Percentiles rank a stretch among this genome's conserved stretches.
These are phyloP conservation scores for Episyrphus balteatus DNA, from an alignment of 1,140 invertebrate species.

Conservation along the genomic window DNA sequence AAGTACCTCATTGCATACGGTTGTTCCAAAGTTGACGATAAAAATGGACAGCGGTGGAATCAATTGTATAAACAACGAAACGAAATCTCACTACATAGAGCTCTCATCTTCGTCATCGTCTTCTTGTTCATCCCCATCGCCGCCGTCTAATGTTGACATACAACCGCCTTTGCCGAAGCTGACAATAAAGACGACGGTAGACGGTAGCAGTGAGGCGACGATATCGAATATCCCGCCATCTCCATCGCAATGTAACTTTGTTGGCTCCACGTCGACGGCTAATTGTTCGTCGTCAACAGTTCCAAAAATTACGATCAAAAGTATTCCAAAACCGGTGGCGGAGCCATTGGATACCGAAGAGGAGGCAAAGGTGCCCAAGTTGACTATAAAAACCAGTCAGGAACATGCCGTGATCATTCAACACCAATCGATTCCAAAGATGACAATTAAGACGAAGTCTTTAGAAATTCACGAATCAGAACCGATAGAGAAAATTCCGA, in stretches of 20 bases:
- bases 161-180: conserved; percentile 16
- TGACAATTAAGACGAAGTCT: conserved; percentile 24
- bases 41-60: conserved; percentile 17
- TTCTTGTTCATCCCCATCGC: neutral
- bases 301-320: conserved; percentile 12
- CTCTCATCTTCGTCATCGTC: neutral
- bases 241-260: conserved; percentile 7
- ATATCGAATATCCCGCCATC: conserved; percentile 25
- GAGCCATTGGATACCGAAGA: neutral
- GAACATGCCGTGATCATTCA: conserved; percentile 30
- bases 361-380: conserved; percentile 21
- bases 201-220: conserved; percentile 20
- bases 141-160: neutral
- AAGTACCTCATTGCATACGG: conserved; percentile 9
- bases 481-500: conserved; percentile 9
- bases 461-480: conserved; percentile 13
- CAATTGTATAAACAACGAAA: neutral
- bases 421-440: conserved; percentile 23
- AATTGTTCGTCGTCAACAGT: conserved; percentile 2
- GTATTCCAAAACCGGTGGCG: conserved; percentile 1
- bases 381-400: conserved; percentile 31
- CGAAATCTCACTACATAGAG: neutral
- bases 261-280: neutral
- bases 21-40: conserved; percentile 33
- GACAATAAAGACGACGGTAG: conserved; percentile 21